Conservation (phyloP, 1,140 invertebrate genomes). For the Drosophila sp. region DNA sequence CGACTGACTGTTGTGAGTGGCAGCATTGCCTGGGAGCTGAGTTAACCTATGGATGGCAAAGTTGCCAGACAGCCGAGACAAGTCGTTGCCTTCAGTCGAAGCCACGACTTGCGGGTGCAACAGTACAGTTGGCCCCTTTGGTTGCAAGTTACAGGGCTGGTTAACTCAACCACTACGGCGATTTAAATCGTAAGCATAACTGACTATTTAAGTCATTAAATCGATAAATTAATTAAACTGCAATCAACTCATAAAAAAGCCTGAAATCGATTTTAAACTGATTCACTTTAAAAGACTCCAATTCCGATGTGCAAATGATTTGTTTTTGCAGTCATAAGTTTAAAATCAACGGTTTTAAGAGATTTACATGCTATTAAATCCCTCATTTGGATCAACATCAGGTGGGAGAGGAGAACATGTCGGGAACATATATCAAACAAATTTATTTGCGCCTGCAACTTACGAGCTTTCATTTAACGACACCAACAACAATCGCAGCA, state of each 20-base stretch:
- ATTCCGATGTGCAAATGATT: not conserved
- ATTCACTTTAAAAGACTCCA: not conserved
- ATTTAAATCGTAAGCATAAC: slow-evolving; percentile 5
- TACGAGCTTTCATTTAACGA: slow-evolving; percentile 54
- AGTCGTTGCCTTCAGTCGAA: slow-evolving; percentile 4
- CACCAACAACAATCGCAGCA: slow-evolving; percentile 12
- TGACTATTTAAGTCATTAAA: slow-evolving; percentile 10
- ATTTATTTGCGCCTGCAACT: slow-evolving; percentile 81
- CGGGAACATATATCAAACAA: slow-evolving; percentile 73
- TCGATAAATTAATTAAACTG: slow-evolving; percentile 8
- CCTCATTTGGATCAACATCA: slow-evolving; percentile 44
- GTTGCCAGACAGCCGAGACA: slow-evolving; percentile 37
- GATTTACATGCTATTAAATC: slow-evolving; percentile 52
- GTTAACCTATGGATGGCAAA: slow-evolving; percentile 31
- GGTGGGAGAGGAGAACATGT: slow-evolving; percentile 23
- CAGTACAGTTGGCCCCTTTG: slow-evolving; percentile 22
- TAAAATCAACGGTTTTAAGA: slow-evolving; percentile 22
- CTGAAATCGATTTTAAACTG: not conserved
- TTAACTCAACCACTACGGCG: not conserved
- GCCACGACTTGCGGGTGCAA: slow-evolving; percentile 32
- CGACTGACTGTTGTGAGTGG: slow-evolving; percentile 27
- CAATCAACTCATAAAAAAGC: not conserved
- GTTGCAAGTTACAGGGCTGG: slow-evolving; percentile 20
- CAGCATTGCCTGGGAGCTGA: slow-evolving; percentile 34
- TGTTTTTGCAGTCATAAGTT: slow-evolving; percentile 8